Base-by-base conservation (phyloP, 2,797 vertebrate genomes). In the Rhyacichthys aspro region DNA sequence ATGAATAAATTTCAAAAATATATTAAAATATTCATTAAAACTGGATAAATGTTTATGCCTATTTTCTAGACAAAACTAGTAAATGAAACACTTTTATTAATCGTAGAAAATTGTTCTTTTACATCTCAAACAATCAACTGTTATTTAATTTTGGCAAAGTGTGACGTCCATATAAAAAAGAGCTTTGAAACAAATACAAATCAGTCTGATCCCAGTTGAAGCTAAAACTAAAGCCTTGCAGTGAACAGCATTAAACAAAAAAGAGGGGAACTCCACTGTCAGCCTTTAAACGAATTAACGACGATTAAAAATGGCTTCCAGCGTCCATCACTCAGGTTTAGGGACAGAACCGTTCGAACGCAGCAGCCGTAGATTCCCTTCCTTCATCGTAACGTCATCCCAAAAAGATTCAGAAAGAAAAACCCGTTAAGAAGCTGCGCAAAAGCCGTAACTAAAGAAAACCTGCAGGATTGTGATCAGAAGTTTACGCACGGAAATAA, bases 301-400 rank as follows among this genome's bases (percentile, higher is more conserved):
- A 34, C 14, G 7, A 48, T 33, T 34, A n/a, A 18, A 52, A 52
- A 37, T 12, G 49, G 49, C 37, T 44, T 75, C 63, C 67, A 37
- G 72, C 38, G 53, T 78, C 60, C 72, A 83, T 86, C 84, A 86
- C 84, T 82, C 82, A 69, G 76, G 76, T 52, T 76, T 64, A 76
- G 79, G 76, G 61, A 76, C 55, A 4, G 1, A 7, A n/a, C n/a
- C n/a, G n/a, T n/a, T n/a, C n/a, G n/a, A n/a, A n/a, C n/a, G n/a
- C n/a, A n/a, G n/a, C 70, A 64, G 73, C 59, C 17, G 37, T 34
- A 55, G 52, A 63, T 53, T 72, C 79, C 84, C 69, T 61, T 60
- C 87, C 83, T 77, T 82, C 84, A 88, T 82, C 55, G 84, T 76
- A 84, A 89, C 78, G 36, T 82, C 46, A 59, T 48, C 67, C 72